Percentiles rank a stretch among this genome's conserved stretches.
These are phyloP conservation scores for Pavo muticus DNA, from an alignment of 2,113 vertebrate species.

Conservation along the genomic window DNA sequence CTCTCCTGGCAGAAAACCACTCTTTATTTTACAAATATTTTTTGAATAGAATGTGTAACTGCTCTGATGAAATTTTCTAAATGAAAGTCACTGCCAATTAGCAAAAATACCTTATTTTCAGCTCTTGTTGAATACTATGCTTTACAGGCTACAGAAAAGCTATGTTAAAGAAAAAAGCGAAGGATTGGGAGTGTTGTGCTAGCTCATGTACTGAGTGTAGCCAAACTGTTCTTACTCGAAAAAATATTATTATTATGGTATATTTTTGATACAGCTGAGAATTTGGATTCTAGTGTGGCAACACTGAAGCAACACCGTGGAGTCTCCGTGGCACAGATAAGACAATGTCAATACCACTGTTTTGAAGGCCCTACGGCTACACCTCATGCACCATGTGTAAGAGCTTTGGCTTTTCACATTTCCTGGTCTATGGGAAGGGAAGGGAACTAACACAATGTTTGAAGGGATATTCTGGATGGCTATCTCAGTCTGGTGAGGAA, in stretches of 20 bases:
- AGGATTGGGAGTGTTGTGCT: fast-evolving
- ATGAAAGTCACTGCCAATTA: not conserved
- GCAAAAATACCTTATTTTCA: not conserved
- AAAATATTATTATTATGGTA: not conserved
- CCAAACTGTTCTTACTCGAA: not conserved
- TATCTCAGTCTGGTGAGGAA: not conserved
- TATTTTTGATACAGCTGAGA: not conserved
- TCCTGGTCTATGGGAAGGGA: not conserved
- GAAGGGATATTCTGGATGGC: not conserved
- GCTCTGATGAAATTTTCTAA: not conserved
- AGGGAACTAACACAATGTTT: not conserved
- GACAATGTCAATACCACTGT: not conserved
- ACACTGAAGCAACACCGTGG: not conserved
- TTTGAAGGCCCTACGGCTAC: not conserved
- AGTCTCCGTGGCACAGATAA: not conserved
- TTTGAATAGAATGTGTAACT: not conserved
- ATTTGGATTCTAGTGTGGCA: not conserved
- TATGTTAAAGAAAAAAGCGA: not conserved
- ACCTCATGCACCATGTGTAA: fast-evolving
- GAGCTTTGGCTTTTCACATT: not conserved
- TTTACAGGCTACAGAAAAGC: not conserved
- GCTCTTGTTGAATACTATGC: not conserved
- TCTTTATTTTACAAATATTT: not conserved
- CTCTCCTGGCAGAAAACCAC: not conserved
- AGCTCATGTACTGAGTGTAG: fast-evolving